A percentile compares a stretch with the other conserved stretches of the same genome.
Conservation (phyloP, 2,113 vertebrate species). For the Asarcornis scutulata region DNA sequence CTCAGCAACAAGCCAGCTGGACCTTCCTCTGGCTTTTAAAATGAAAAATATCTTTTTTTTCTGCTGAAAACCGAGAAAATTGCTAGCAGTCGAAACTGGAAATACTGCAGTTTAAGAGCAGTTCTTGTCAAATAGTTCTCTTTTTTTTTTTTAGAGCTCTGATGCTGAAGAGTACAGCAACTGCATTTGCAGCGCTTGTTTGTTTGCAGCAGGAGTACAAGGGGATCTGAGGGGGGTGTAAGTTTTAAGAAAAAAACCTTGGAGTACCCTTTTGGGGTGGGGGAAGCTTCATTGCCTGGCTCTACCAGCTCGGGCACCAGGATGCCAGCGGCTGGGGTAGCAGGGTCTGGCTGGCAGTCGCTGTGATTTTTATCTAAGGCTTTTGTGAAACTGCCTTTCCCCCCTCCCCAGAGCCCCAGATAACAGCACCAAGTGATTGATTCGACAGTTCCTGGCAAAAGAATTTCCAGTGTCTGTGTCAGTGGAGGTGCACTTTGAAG, state of each 20-base stretch:
- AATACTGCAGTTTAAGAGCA: not conserved
- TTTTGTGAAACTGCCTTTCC: not conserved
- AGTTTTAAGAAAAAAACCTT: not conserved
- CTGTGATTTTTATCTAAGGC: not conserved
- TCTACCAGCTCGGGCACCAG: not conserved
- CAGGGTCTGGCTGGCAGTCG: not conserved
- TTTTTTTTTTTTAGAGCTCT: not conserved
- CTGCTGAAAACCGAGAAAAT: not conserved
- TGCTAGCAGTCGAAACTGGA: not conserved
- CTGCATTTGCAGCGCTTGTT: not conserved
- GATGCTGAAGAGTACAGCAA: not conserved
- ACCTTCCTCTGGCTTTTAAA: not conserved
- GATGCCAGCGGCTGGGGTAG: rapidly evolving
- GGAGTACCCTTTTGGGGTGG: not conserved
- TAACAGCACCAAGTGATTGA: not conserved
- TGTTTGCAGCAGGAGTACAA: not conserved
- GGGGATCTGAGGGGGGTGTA: rapidly evolving
- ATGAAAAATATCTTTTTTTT: not conserved
- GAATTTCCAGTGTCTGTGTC: not conserved
- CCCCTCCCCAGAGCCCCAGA: not conserved
- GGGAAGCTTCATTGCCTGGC: not conserved
- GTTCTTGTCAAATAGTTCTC: not conserved
- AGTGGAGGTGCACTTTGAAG: not conserved
- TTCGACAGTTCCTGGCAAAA: not conserved
- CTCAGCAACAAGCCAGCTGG: no score